Base-by-base conservation (phyloP, 2,113 vertebrate species). In the Heteronetta atricapilla region DNA sequence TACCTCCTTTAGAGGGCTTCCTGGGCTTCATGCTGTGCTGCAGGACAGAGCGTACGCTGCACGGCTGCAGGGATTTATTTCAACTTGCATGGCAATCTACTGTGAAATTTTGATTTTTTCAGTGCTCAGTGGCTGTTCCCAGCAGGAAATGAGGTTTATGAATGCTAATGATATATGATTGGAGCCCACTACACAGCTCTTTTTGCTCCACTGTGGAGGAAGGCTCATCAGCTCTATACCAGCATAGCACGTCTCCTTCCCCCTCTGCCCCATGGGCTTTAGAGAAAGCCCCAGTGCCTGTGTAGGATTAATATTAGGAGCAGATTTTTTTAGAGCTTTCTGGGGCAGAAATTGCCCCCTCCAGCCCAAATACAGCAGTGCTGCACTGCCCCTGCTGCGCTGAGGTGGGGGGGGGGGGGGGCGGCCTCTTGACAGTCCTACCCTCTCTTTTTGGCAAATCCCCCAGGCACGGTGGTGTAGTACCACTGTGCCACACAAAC, bases 101-200 rank as follows among this genome's bases (percentile, higher is more conserved):
- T 96, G 94, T 96, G 96, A 96, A 96, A 97, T 97, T 66, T 19
- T 42, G 81, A 97, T 97, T 95, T 97, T 60, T 48, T 74, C 94
- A 94, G 90, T 69, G 90, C 90, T 92, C 82, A 92, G 66, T 38
- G 83, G 66, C 86, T 93, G 86, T 40, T 89, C 72, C 74, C 63
- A 64, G 70, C 44, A 91, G 93, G 90, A 95, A 92, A 92, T 69
- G 69, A n/a, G 31, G 63, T 81, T 92, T 93, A 53, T 86, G 88
- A 63, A 60, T 84, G 69, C 58, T 86, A 62, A 84, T 78, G 86
- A 38, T 60, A 20, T 5, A 81, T 33, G 73, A 31, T 13, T 74
- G 69, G 29, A 83, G 62, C 52, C 29, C 64, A 33, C 28, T 62
- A 60, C 21, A 23, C 5, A 26, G 74, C 34, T 73, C 69, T 68